Percentiles rank a stretch among this genome's conserved stretches.
These are phyloP conservation scores for Dendroctonus ponderosae DNA, from an alignment of 1,140 invertebrate genomes.

Conservation along the genomic window DNA sequence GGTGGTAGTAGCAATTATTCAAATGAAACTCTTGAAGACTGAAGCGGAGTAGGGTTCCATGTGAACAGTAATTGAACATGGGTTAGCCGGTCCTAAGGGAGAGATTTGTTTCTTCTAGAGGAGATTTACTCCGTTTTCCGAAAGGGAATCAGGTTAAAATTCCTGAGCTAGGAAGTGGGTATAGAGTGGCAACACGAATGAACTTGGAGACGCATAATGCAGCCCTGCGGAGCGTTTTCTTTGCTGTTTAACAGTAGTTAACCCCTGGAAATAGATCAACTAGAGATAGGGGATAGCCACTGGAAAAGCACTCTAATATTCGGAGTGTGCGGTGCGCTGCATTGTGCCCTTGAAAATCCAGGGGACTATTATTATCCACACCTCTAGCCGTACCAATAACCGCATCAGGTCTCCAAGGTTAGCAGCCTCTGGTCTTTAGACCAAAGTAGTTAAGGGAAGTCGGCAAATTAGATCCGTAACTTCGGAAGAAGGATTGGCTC, in stretches of 20 bases:
- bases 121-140: constrained; percentile 52
- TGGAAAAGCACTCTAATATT: no score
- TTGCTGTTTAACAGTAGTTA: no score
- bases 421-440: constrained; percentile 87
- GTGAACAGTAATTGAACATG: constrained; percentile 87
- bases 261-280: no score
- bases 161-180: constrained; percentile 72
- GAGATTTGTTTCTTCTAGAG: no score
- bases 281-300: no score
- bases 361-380: no score
- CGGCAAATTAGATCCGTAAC: constrained; percentile 77
- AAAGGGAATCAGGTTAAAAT: constrained; percentile 73
- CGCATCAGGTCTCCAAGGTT: constrained; percentile 82
- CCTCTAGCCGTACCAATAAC: no score
- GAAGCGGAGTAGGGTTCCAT: constrained; percentile 89
- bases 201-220: no score
- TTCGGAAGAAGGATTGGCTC: constrained; percentile 76
- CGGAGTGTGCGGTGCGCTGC: no score
- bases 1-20: constrained; percentile 87
- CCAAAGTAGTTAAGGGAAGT: constrained; percentile 88
- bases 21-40: constrained; percentile 80
- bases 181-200: no score
- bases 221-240: no score
- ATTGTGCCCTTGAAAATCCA: no score
- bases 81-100: constrained; percentile 84